Conservation (phyloP, 2,888 invertebrate species). For the Invenusta paracnida region DNA sequence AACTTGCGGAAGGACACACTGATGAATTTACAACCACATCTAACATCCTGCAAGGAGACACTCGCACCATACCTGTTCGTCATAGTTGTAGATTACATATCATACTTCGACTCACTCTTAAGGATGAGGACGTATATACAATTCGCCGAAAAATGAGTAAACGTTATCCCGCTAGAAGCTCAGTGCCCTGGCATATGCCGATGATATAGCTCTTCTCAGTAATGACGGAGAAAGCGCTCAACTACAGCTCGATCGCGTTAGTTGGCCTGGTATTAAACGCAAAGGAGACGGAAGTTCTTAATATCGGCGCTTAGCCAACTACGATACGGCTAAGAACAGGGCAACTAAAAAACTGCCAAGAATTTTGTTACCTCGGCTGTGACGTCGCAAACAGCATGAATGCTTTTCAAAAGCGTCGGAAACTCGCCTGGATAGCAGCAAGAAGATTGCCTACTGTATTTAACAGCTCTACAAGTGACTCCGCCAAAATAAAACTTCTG, state of each 20-base stretch:
- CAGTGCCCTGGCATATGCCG: not conserved
- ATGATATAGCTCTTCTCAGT: not conserved
- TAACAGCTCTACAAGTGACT: slow-evolving; percentile 9
- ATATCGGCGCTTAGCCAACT: not conserved
- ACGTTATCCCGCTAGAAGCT: not conserved
- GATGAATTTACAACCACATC: too few species aligned
- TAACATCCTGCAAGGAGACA: too few species aligned
- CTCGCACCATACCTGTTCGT: too few species aligned
- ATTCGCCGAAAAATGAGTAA: not conserved
- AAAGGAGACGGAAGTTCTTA: not conserved
- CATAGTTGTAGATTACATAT: not conserved
- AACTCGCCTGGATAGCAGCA: not conserved
- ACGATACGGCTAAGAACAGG: slow-evolving; percentile 8
- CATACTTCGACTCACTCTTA: not conserved
- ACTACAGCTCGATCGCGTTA: not conserved
- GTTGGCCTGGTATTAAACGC: too few species aligned
- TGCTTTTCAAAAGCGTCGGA: not conserved
- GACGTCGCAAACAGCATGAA: not conserved
- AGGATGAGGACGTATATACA: not conserved
- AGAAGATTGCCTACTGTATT: not conserved
- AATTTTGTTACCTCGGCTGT: not conserved
- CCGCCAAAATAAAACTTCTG: not conserved
- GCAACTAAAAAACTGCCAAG: not conserved
- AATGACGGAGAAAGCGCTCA: not conserved
- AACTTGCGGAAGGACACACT: too few species aligned